Evolutionary conservation across 2,888 invertebrate species (phyloP).

Genomic region (Plebejus argus): DNA sequence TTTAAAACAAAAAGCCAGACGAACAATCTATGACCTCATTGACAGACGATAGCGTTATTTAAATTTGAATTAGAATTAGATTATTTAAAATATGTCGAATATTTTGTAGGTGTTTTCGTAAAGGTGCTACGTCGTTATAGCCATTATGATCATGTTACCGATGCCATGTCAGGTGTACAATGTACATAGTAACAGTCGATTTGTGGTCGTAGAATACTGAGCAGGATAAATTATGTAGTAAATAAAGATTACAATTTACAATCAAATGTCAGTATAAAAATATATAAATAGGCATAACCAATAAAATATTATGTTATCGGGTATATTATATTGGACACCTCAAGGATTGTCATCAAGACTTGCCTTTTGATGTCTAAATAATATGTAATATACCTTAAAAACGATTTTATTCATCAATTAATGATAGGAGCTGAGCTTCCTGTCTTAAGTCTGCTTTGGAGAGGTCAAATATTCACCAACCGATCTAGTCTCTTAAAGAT

Average conservation of each 20-base stretch:
- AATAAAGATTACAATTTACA: background rate
- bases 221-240: background rate
- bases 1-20: constrained; percentile 6
- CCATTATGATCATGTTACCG: constrained; percentile 35
- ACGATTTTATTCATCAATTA: too few species aligned
- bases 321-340: too few species aligned
- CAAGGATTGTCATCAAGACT: too few species aligned
- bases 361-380: too few species aligned
- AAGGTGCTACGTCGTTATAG: constrained; percentile 30
- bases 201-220: constrained; percentile 52
- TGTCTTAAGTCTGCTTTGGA: too few species aligned
- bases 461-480: too few species aligned
- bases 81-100: constrained; percentile 28
- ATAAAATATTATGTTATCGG: too few species aligned
- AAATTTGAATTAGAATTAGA: constrained; percentile 29
- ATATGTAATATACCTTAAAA: too few species aligned
- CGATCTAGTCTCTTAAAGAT: too few species aligned
- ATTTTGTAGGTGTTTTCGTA: constrained; percentile 11
- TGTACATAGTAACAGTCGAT: constrained; percentile 31
- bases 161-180: background rate
- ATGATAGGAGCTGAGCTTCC: too few species aligned
- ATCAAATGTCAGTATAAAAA: too few species aligned
- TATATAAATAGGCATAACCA: too few species aligned
- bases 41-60: constrained; percentile 22
- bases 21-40: constrained; percentile 1